These are phyloP conservation scores for Portevinia maculata DNA, from an alignment of 2,888 invertebrate genomes.

Conservation along the genomic window DNA sequence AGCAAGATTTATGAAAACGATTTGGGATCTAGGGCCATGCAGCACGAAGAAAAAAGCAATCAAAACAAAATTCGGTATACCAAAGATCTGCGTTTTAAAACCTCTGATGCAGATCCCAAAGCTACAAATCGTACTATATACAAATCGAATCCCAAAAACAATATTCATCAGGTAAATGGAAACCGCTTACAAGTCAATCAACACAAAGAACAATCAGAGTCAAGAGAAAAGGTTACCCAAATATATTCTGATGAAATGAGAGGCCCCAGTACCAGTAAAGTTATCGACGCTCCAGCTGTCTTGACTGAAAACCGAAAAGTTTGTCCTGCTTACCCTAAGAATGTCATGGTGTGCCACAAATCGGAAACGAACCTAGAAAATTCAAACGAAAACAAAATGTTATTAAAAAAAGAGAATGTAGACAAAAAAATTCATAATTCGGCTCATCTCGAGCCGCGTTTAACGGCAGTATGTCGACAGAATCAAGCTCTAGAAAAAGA, in stretches of 20 bases:
- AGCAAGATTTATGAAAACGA: too few relatives aligned
- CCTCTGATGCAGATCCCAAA: neutral
- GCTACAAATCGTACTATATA: too few relatives aligned
- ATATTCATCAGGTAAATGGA: neutral
- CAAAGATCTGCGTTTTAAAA: neutral
- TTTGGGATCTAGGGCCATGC: too few relatives aligned
- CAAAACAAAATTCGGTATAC: neutral
- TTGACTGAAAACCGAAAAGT: neutral
- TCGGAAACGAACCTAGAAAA: too few relatives aligned
- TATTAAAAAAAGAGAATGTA: neutral
- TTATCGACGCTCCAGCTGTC: neutral
- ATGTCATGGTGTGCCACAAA: neutral
- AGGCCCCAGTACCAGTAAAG: neutral
- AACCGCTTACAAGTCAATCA: neutral
- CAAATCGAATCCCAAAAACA: neutral
- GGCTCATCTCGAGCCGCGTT: too few relatives aligned
- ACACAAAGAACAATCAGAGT: neutral
- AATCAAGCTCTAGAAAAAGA: neutral
- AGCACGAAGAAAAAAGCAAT: too few relatives aligned
- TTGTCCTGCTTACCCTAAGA: neutral
- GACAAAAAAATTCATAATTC: neutral
- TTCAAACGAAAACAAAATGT: slow-evolving; percentile 14
- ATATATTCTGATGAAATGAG: neutral
- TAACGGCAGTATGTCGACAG: neutral
- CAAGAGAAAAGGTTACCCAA: neutral